Percentiles rank a stretch among this genome's conserved stretches.
These are phyloP conservation scores for Heliconius congener DNA, from an alignment of 1,140 invertebrate species.

Conservation along the genomic window DNA sequence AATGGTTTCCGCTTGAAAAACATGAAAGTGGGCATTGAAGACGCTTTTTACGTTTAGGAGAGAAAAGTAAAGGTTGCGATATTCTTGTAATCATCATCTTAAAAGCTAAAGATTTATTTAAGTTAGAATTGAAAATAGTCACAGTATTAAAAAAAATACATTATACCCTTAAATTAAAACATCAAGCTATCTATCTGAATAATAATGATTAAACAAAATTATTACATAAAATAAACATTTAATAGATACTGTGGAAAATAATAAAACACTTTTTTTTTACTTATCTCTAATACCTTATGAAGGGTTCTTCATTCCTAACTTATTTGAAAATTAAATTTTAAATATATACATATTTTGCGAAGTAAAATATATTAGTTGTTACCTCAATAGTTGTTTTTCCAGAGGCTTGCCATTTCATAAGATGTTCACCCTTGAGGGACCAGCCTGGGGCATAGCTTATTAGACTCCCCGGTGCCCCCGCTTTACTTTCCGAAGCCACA, in stretches of 20 bases:
- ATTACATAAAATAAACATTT: too few species aligned
- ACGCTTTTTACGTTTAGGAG: not conserved
- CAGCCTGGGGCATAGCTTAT: constrained; percentile 81
- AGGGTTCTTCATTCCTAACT: too few species aligned
- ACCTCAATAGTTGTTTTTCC: constrained; percentile 81
- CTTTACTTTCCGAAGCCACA: constrained; percentile 46
- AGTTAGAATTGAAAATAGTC: too few species aligned
- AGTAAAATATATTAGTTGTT: constrained; percentile 33
- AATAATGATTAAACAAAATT: too few species aligned
- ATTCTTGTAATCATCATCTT: not conserved
- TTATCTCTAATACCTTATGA: too few species aligned
- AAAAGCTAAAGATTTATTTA: too few species aligned
- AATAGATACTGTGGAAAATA: too few species aligned
- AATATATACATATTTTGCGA: not conserved
- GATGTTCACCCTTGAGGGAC: constrained; percentile 80
- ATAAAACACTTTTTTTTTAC: too few species aligned
- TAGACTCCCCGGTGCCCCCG: constrained; percentile 53
- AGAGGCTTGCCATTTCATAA: constrained; percentile 80
- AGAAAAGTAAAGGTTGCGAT: not conserved
- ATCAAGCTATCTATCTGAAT: too few species aligned
- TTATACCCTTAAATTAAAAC: too few species aligned
- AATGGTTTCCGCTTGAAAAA: constrained; percentile 38
- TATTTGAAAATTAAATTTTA: too few species aligned
- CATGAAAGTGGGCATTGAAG: constrained; percentile 38
- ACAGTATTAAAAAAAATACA: too few species aligned